Evolutionary conservation across 2,113 vertebrate species (phyloP), one percentile per base, ranked within the genome.

Genomic region (Heliornis fulica): DNA sequence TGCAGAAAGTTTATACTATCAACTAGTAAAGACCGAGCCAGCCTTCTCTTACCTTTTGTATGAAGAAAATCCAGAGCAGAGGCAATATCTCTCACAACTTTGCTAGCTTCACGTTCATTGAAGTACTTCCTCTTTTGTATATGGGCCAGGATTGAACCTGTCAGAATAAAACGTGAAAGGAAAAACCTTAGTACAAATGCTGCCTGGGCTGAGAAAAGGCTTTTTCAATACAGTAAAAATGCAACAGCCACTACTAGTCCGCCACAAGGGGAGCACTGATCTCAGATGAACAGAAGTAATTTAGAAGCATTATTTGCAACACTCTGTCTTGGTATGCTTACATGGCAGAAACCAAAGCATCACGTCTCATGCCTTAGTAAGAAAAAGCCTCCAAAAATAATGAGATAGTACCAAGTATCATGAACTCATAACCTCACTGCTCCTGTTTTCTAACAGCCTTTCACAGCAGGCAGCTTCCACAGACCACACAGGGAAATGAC

Each of bases 91-190:
- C 93, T 98, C 70, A 99, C 99, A 40, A 99, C 99, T 89, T 97
- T 98, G 97, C 99, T 99, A 93, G 99, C 99, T 96, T 99, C 99
- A 95, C 98, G 96, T 89, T 99, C 99, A 92, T 99, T 98, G 98
- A 99, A 99, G 94, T 99, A 98, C 96, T 99, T 99, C 94, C 96
- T 97, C 96, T 98, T 99, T 86, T 99, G 99, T 91, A 99, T 99
- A 72, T 99, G 99, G 61, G 99, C 98, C 78, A 99, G 97, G 96
- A 99, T 99, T 45, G 99, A 99, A 53, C 99, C 99, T 99, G 90
- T 18, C 45, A 89, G n/a, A 90, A 63, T 18, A 87, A 76, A n/a
- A 64, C 31, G 34, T 46, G 46, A 77, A 90, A 57, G 31, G 29
- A 34, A 77, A 87, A 91, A 84, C 61, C 53, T 72, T 46, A 74